These are phyloP conservation scores for Channa maculata DNA, from an alignment of 2,113 vertebrate genomes.

Conservation along the genomic window DNA sequence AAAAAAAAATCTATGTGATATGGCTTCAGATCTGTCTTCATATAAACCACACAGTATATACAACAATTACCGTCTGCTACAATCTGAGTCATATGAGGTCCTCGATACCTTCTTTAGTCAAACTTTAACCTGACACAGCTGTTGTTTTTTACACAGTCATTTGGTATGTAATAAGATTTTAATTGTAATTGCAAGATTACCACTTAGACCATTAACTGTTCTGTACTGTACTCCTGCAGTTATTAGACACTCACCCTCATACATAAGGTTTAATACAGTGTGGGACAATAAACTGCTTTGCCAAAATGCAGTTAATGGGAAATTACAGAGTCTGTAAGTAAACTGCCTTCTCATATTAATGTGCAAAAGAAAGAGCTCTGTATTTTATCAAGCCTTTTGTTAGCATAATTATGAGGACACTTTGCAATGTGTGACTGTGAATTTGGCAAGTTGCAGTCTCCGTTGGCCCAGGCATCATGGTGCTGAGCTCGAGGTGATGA, in stretches of 20 bases:
- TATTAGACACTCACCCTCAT: not conserved
- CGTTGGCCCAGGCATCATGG: conserved; percentile 36
- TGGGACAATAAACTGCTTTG: not conserved
- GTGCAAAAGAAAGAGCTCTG: not conserved
- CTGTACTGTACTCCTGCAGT: not conserved
- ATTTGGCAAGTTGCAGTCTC: conserved; percentile 48
- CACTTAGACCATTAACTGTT: not conserved
- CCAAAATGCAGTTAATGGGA: not conserved
- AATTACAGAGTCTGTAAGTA: not conserved
- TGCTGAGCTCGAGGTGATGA: conserved; percentile 27
- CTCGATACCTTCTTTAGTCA: not conserved
- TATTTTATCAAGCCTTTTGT: conserved; percentile 30
- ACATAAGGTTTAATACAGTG: conserved; percentile 25
- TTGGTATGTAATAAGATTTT: not conserved
- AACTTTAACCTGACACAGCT: not conserved
- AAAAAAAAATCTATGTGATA: not conserved
- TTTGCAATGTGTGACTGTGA: conserved; percentile 34
- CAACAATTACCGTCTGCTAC: no score
- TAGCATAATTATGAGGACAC: conserved; percentile 34
- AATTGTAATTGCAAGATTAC: conserved; percentile 6
- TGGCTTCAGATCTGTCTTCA: not conserved
- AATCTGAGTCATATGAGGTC: no score
- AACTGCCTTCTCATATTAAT: conserved; percentile 4
- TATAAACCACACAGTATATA: no score
- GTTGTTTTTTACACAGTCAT: not conserved